phyloP scores from a whole-genome alignment of 1,140 invertebrate species.

The Sycophaga agraensis region DNA sequence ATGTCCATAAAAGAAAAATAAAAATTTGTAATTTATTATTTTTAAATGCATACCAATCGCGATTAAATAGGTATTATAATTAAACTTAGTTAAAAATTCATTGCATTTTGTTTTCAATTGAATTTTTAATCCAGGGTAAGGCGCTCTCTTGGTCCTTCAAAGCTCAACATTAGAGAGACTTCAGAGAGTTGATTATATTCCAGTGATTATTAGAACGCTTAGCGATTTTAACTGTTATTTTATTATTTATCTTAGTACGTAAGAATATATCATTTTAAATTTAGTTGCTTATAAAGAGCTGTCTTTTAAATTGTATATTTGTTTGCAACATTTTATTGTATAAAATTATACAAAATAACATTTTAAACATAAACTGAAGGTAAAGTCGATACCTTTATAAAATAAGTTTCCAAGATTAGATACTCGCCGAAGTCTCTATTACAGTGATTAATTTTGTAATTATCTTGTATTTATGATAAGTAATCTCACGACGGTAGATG shows the following conservation, averaged over 20 bases:
- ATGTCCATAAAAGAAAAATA: background rate
- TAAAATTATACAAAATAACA: conserved; percentile 16
- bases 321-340: conserved; percentile 20
- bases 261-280: conserved; percentile 15
- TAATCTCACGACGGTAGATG: conserved; percentile 37
- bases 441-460: conserved; percentile 50
- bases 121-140: conserved; percentile 20
- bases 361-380: conserved; percentile 12
- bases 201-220: conserved; percentile 28
- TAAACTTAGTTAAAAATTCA: background rate
- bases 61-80: background rate
- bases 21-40: conserved; percentile 20
- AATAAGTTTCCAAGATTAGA: conserved; percentile 1
- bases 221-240: conserved; percentile 22
- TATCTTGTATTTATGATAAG: conserved; percentile 54
- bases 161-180: conserved; percentile 14
- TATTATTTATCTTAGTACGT: conserved; percentile 26
- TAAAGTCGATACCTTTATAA: conserved; percentile 10
- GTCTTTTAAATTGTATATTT: conserved; percentile 27
- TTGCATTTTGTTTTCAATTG: conserved; percentile 14
- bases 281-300: conserved; percentile 7
- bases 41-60: background rate
- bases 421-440: conserved; percentile 30
- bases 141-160: conserved; percentile 20
- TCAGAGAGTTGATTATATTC: conserved; percentile 23